Evolutionary conservation across 2,888 invertebrate species (phyloP).

Genomic region (Drosophila emarginata): DNA sequence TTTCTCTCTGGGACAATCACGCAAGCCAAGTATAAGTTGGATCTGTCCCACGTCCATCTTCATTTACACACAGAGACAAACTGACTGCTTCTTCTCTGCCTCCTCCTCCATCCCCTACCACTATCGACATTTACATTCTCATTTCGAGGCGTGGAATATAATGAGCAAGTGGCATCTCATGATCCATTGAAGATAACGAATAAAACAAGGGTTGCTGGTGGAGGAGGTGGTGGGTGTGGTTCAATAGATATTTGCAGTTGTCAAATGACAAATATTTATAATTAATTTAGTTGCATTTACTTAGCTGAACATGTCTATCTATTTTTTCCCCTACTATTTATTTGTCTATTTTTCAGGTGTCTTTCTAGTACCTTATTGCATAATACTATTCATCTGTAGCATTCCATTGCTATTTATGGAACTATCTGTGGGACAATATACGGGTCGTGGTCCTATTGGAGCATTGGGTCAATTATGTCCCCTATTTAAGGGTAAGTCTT

Average conservation of each 20-base stretch:
- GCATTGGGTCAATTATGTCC: conserved; percentile 96
- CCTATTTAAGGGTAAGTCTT: conserved; percentile 91
- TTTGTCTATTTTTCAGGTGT: conserved; percentile 87
- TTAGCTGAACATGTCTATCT: conserved; percentile 52
- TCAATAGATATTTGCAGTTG: conserved; percentile 53
- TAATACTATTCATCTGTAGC: conserved; percentile 94
- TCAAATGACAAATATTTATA: conserved; percentile 70
- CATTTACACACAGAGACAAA: conserved; percentile 58
- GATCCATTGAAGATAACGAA: conserved; percentile 13
- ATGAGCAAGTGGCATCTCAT: conserved; percentile 47
- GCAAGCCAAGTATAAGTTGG: conserved; percentile 52
- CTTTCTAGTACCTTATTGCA: conserved; percentile 96
- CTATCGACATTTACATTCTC: conserved; percentile 47
- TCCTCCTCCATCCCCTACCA: background rate
- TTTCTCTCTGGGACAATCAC: conserved; percentile 39
- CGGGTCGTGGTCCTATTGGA: conserved; percentile 95
- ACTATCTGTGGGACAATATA: conserved; percentile 95
- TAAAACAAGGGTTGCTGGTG: background rate
- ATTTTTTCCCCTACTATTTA: conserved; percentile 18
- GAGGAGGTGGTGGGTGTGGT: background rate
- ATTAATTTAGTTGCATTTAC: conserved; percentile 71
- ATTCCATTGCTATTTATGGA: conserved; percentile 97
- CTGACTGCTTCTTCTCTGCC: background rate
- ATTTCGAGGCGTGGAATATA: conserved; percentile 43
- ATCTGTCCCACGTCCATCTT: conserved; percentile 64